Evolutionary conservation across 2,113 vertebrate species (phyloP).

Genomic region (Nyctereutes procyonoides): DNA sequence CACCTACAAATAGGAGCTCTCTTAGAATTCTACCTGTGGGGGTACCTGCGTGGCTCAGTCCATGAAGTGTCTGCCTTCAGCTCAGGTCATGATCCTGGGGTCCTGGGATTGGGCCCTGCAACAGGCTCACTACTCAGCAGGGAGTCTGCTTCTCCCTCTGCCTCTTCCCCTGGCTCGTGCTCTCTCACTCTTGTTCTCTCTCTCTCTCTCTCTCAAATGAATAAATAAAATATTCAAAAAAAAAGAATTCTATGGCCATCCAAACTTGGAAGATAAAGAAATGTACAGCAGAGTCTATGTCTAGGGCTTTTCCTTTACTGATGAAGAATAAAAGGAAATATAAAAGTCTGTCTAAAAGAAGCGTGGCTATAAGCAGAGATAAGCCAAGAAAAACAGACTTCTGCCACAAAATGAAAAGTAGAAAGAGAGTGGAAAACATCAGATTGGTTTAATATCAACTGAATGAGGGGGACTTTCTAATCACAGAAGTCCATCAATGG

Average conservation of each 20-base stretch:
- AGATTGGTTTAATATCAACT: background rate
- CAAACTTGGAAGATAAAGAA: background rate
- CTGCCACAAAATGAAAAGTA: background rate
- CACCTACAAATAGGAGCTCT: background rate
- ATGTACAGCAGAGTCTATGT: background rate
- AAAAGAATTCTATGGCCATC: background rate
- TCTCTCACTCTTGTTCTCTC: too few species aligned
- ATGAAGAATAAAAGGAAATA: slow-evolving; percentile 22
- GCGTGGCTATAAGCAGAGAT: background rate
- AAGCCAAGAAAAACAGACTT: background rate
- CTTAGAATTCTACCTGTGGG: background rate
- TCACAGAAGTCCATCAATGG: background rate
- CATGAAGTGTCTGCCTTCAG: too few species aligned
- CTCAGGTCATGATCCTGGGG: too few species aligned
- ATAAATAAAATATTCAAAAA: too few species aligned
- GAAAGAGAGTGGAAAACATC: background rate
- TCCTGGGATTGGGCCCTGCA: too few species aligned
- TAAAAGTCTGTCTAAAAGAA: background rate
- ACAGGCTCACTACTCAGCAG: too few species aligned
- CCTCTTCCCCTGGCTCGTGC: too few species aligned
- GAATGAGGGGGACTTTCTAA: background rate
- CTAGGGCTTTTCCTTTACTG: background rate
- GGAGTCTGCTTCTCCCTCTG: too few species aligned
- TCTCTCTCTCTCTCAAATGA: too few species aligned
- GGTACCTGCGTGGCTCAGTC: too few species aligned